Evolutionary conservation across 2,797 vertebrate genomes (phyloP).

Genomic region (Peromyscus attwateri): DNA sequence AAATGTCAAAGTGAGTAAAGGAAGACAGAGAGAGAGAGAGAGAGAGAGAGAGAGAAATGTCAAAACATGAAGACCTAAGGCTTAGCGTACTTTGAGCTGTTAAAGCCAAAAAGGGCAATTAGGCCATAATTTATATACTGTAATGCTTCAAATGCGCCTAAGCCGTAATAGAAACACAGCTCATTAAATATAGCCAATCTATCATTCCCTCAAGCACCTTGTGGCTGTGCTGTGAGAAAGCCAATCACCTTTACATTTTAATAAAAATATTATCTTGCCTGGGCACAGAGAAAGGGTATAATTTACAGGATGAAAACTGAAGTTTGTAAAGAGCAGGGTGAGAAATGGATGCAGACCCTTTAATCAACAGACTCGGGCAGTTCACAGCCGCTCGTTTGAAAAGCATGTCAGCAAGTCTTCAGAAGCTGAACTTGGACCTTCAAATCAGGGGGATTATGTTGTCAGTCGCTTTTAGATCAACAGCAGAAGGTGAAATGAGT

Average conservation of each 20-base stretch:
- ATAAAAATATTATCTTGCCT: slow-evolving; percentile 83
- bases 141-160: slow-evolving; percentile 82
- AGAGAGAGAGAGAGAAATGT: background rate
- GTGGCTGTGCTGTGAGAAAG: slow-evolving; percentile 82
- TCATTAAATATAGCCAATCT: slow-evolving; percentile 82
- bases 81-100: slow-evolving; percentile 68
- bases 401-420: slow-evolving; percentile 83
- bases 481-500: slow-evolving; percentile 78
- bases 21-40: background rate
- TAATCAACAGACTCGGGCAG: slow-evolving; percentile 65
- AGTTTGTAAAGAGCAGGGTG: slow-evolving; percentile 74
- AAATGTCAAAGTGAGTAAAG: slow-evolving; percentile 58
- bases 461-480: slow-evolving; percentile 83
- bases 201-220: slow-evolving; percentile 81
- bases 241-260: slow-evolving; percentile 81
- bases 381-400: slow-evolving; percentile 73
- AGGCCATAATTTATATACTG: slow-evolving; percentile 82
- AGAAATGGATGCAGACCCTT: slow-evolving; percentile 76
- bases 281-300: slow-evolving; percentile 67
- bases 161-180: slow-evolving; percentile 82
- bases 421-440: slow-evolving; percentile 78
- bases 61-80: slow-evolving; percentile 63
- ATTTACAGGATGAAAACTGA: slow-evolving; percentile 82
- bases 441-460: slow-evolving; percentile 85
- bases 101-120: slow-evolving; percentile 83